Evolutionary conservation across 92 coral and sea anemone species (phyloP), one percentile per base, ranked within the genome.

Genomic region (Bergia sp.): DNA sequence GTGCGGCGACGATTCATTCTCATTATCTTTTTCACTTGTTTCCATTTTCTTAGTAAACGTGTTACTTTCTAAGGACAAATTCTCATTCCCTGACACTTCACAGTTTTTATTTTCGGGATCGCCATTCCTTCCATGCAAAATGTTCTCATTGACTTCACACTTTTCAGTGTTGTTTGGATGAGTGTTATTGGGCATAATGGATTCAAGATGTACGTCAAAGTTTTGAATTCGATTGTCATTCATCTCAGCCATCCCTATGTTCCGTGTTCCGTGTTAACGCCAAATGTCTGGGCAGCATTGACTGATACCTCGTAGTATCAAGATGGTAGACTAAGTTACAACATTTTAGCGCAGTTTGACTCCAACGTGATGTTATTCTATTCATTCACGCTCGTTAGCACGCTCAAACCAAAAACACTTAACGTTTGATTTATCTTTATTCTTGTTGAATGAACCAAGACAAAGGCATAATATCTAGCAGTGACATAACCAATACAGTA

Each of bases 371-470:
- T 5, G 72, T 55, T 64, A 53, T 13, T 13, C n/a, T 37, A 11
- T 11, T 36, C 29, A 15, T 21, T 6, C 77, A 61, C 23, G 57
- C 8, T 37, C 43, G 55, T n/a, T 57, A 3, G 85, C 42, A 38
- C 57, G 49, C 55, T 80, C n/a, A 38, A 40, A 38, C 41, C 38
- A 8, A 37, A 36, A 23, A 55, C n/a, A 18, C 72, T 73, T 13
- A 38, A 57, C 61, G 38, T 57, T 38, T 80, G 23, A 37, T 55
- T 10, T 80, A 80, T 2, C 69, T 80, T 80, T 80, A 57, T 80
- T 80, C 85, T 18, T 80, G 85, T 80, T 55, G 40, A 80, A 57
- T 80, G 85, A 57, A 57, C n/a, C 29, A 55, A 38, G 6, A 80
- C 85, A 36, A 72, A 57, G 13, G 73, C 39, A 37, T 13, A 80